Evolutionary conservation across 2,113 vertebrate genomes (phyloP).

Genomic region (Prinia subflava): DNA sequence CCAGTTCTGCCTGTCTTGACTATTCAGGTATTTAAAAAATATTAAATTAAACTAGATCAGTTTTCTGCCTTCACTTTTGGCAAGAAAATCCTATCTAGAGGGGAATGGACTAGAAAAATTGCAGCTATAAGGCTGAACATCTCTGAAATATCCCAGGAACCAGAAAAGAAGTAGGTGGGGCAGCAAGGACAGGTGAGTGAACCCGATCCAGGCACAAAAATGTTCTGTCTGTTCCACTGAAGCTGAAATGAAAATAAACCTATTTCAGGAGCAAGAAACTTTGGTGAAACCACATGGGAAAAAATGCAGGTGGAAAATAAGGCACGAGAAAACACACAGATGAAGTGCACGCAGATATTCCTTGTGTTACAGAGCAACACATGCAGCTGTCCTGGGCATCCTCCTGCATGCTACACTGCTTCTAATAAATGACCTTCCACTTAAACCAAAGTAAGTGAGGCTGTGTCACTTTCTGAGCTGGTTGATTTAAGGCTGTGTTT

Average conservation of each 20-base stretch:
- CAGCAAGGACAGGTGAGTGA: neutral
- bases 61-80: neutral
- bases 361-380: neutral
- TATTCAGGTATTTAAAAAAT: neutral
- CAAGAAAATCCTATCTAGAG: neutral
- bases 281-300: neutral
- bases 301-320: neutral
- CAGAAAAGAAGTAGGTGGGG: neutral
- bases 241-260: neutral
- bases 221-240: neutral
- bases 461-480: neutral
- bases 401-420: neutral
- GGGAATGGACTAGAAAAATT: neutral
- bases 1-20: neutral
- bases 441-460: neutral
- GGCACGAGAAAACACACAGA: neutral
- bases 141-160: neutral
- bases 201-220: neutral
- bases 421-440: neutral
- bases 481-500: neutral
- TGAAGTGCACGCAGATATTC: neutral
- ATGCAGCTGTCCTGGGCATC: neutral
- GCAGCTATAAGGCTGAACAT: neutral
- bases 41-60: neutral
- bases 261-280: neutral